Percentiles rank a stretch among this genome's conserved stretches.
Evolutionary conservation across 2,797 vertebrate species (phyloP).

Genomic region (Carapus acus): DNA sequence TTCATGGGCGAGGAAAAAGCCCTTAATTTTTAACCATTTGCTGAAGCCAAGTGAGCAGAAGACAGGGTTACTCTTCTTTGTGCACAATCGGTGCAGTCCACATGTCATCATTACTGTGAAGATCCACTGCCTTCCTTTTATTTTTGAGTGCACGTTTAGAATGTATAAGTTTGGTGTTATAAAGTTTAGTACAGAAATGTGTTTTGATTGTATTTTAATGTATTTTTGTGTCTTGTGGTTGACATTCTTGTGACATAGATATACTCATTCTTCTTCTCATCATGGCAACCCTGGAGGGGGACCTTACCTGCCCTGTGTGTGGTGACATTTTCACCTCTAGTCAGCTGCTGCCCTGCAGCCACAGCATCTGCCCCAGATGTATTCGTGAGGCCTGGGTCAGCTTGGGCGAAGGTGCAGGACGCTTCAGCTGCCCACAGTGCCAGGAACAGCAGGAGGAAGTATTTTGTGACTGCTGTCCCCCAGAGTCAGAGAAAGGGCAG

Average conservation of each 20-base stretch:
- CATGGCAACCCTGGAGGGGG: slow-evolving; percentile 63
- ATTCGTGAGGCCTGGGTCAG: slow-evolving; percentile 59
- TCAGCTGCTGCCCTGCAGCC: slow-evolving; percentile 68
- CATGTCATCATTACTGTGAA: slow-evolving; percentile 15
- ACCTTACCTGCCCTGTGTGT: slow-evolving; percentile 67
- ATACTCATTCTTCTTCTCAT: not conserved
- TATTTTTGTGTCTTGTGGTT: slow-evolving; percentile 8
- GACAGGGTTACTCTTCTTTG: slow-evolving; percentile 58
- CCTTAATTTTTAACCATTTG: no score
- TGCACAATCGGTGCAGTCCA: slow-evolving; percentile 46
- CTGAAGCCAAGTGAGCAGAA: no score
- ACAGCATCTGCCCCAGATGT: slow-evolving; percentile 68
- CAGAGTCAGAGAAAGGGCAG: slow-evolving; percentile 15
- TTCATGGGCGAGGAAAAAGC: no score
- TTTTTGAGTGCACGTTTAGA: not conserved
- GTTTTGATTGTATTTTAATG: not conserved
- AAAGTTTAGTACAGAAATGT: not conserved
- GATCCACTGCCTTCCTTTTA: not conserved
- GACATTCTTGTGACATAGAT: slow-evolving; percentile 7
- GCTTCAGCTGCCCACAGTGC: slow-evolving; percentile 67
- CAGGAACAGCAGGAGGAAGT: slow-evolving; percentile 61
- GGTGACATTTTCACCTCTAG: slow-evolving; percentile 60
- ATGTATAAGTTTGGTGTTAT: no score
- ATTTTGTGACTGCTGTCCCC: slow-evolving; percentile 67
- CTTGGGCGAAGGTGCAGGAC: slow-evolving; percentile 25